Base-by-base conservation (phyloP, 2,113 vertebrate species). In the Nyctibius bracteatus region DNA sequence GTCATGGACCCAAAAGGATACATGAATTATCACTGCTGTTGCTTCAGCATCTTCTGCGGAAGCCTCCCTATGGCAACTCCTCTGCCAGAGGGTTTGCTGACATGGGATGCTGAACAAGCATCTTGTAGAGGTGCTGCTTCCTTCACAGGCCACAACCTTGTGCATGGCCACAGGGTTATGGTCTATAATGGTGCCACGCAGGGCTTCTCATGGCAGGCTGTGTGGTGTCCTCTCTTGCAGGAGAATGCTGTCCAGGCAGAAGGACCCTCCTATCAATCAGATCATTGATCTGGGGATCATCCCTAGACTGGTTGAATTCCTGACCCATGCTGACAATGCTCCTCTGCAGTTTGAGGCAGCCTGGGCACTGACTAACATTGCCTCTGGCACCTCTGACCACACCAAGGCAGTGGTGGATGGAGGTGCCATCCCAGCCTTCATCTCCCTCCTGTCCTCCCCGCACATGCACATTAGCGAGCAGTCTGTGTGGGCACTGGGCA, bases 291-390 rank as follows among this genome's bases (percentile, higher is more conserved):
- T 98, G 5, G 99, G 99, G 9, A 96, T 99, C 73, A 96, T 99
- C 31, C 96, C 98, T 14, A 98, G 95, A 68, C 98, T 99, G 94
- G 98, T 99, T 80, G 97, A 98, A 3, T 99, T 99, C 95, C 95
- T 99, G 95, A 86, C 83, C 31, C 87, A 72, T 23, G 93, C 98
- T 1, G 96, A 98, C 62, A 96, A 97, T 14, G 94, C 97, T 5
- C 17, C 71, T 21, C 95, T 99, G 97, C 99, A 99, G 98, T 99
- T 99, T 0, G 99, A 99, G 94, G 98, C 99, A 1, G 99, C 99
- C 23, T 99, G 99, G 99, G 98, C 98, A 14, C 98, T 99, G 25
- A 99, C 99, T 6, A 99, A 99, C 96, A 97, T 99, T 0, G 99
- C 99, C 46, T 99, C 99, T 0, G 99, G 99, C 66, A 99, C 98